Percentiles rank a stretch among this genome's conserved stretches.
phyloP scores from a whole-genome alignment of 2,797 vertebrate genomes.

The Erpetoichthys calabaricus region DNA sequence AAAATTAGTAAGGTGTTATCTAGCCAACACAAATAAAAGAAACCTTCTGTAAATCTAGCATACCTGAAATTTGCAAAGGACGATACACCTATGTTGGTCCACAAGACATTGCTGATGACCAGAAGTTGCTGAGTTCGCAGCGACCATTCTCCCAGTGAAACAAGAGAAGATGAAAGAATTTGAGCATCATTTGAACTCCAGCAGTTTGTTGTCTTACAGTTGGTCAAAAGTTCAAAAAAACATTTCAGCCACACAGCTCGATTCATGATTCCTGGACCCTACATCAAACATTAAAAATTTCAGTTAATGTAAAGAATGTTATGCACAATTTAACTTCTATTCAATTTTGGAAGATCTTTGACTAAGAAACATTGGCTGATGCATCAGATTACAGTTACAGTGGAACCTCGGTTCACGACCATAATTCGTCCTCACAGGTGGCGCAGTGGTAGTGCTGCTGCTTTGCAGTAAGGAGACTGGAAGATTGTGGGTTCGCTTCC shows the following conservation, averaged over 20 bases:
- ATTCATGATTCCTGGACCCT: conserved; percentile 78
- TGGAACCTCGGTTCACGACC: no score
- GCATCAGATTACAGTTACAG: no score
- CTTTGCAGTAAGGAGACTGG: no score
- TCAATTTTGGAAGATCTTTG: no score
- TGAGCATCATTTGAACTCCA: conserved; percentile 61
- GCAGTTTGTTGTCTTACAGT: conserved; percentile 35
- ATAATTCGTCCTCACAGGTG: no score
- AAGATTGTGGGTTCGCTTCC: no score
- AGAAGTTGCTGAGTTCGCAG: conserved; percentile 75
- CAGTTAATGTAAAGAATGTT: neutral
- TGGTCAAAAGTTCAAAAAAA: conserved; percentile 73
- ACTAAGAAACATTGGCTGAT: no score
- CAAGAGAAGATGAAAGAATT: conserved; percentile 59
- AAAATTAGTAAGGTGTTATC: no score
- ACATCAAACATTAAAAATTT: conserved; percentile 9
- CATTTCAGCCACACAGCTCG: conserved; percentile 79
- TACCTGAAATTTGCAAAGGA: conserved; percentile 75
- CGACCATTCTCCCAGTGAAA: conserved; percentile 75
- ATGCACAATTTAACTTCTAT: no score
- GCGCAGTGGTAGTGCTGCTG: no score
- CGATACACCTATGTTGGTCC: conserved; percentile 74
- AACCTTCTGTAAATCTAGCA: no score
- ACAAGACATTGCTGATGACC: conserved; percentile 61
- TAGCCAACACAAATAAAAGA: no score